phyloP scores from a whole-genome alignment of 2,113 vertebrate genomes.

The Aptenodytes patagonicus region DNA sequence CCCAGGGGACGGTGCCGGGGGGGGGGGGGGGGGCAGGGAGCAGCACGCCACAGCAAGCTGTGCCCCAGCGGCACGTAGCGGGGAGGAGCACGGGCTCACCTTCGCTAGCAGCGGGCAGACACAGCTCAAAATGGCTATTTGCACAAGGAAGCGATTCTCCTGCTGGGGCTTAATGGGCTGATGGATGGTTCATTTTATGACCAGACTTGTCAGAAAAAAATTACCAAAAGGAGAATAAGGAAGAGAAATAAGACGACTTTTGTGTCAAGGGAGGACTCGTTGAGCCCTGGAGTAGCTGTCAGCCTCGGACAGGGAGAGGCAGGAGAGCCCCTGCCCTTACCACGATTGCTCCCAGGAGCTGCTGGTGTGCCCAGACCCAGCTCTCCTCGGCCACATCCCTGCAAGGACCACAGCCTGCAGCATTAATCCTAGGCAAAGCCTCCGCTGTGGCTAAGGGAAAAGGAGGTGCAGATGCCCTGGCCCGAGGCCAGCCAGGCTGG shows the following conservation, averaged over 20 bases:
- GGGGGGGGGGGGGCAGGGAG: not conserved
- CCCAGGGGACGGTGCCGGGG: not conserved
- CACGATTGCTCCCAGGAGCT: not conserved
- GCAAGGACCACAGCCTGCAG: not conserved
- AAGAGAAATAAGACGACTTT: not conserved
- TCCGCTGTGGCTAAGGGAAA: not conserved
- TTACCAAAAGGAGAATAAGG: not conserved
- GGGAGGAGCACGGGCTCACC: not conserved
- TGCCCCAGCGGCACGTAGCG: accelerated
- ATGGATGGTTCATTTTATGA: not conserved
- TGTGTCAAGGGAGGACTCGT: not conserved
- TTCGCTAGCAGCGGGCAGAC: not conserved
- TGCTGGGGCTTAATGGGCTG: not conserved
- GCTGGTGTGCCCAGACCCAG: not conserved
- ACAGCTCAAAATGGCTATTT: not conserved
- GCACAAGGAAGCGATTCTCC: not conserved
- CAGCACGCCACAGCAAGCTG: not conserved
- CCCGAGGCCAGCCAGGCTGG: not conserved
- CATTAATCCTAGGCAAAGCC: not conserved
- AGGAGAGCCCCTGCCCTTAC: not conserved
- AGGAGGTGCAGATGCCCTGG: not conserved
- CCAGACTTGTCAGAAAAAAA: not conserved
- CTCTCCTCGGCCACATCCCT: not conserved
- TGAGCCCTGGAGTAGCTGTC: not conserved
- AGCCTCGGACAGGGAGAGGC: not conserved